Base-by-base conservation (phyloP, 2,113 vertebrate species). In the Catharus minimus region DNA sequence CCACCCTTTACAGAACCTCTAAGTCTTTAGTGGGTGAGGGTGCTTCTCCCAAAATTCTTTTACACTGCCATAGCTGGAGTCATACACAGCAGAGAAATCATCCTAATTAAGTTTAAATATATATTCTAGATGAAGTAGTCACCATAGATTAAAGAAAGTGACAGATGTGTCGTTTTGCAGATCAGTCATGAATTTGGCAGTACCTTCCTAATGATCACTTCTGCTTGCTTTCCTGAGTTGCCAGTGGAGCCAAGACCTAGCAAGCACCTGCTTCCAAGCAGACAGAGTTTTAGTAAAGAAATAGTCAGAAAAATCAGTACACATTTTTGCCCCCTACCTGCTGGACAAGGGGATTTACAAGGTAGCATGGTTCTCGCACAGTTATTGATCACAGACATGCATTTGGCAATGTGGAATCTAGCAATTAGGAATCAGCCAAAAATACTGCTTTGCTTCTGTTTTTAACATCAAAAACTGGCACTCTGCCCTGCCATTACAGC, bases 391-490 rank as follows among this genome's bases (percentile, higher is more conserved):
- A 7, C 0, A 68, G 46, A 87, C 28, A n/a, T 28, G 2, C 20
- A 1, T 72, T 53, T 82, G 50, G 69, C 66, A 57, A 41, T 0
- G 8, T 4, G 30, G 14, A 94, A 78, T 22, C 50, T 33, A 81
- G 65, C 47, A 30, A 36, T 4, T 3, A 75, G 19, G 17, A 78
- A 64, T 30, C 7, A 2, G 36, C 27, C 65, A 89, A 87, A 94
- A 89, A 67, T 30, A 78, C 15, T 23, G 24, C 2, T 69, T 71
- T 44, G 22, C 5, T 83, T 80, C 79, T 28, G 9, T 19, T 84
- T 75, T 82, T 39, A 56, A 83, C 49, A 71, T 32, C 46, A 89
- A 49, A 79, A 84, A 38, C 33, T 85, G 78, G 58, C 74, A 72
- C 28, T 33, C 17, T 55, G 38, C 78, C 81, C 32, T 73, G 55